These are phyloP conservation scores for Hyles euphorbiae DNA, from an alignment of 1,140 invertebrate species.

Conservation along the genomic window DNA sequence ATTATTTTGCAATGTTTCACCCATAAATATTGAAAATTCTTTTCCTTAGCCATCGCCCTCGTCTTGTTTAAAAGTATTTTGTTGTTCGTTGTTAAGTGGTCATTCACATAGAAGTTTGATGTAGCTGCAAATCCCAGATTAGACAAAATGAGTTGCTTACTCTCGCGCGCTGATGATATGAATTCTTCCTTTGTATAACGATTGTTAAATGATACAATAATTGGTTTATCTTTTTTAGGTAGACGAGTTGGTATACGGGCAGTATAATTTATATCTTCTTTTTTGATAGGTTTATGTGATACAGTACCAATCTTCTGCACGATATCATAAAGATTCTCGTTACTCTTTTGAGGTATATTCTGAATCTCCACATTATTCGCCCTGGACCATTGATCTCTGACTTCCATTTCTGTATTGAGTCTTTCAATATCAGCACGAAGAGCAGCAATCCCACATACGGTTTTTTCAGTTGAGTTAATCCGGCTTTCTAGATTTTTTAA, in stretches of 20 bases:
- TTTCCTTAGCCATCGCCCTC: constrained; percentile 18
- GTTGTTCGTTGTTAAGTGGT: constrained; percentile 26
- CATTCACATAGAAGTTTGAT: constrained; percentile 19
- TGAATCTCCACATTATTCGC: constrained; percentile 27
- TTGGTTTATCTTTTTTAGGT: constrained; percentile 17
- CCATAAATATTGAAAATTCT: constrained; percentile 26
- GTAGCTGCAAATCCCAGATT: constrained; percentile 7
- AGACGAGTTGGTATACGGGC: constrained; percentile 22
- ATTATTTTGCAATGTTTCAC: constrained; percentile 32
- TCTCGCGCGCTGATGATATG: constrained; percentile 14
- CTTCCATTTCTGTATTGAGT: constrained; percentile 12
- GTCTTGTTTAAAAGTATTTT: constrained; percentile 23
- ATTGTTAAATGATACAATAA: constrained; percentile 24
- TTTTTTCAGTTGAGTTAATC: constrained; percentile 14
- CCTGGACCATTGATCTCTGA: constrained; percentile 23
- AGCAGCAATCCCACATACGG: not conserved
- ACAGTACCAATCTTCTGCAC: constrained; percentile 14
- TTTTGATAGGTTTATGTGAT: constrained; percentile 11
- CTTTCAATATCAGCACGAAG: constrained; percentile 10
- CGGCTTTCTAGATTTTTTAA: constrained; percentile 14
- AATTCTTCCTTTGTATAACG: constrained; percentile 27
- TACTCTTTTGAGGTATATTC: constrained; percentile 21
- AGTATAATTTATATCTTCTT: constrained; percentile 29
- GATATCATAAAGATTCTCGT: constrained; percentile 24
- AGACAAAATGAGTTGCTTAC: constrained; percentile 3